phyloP scores from a whole-genome alignment of 2,888 invertebrate genomes.

The Drosophila birchii region DNA sequence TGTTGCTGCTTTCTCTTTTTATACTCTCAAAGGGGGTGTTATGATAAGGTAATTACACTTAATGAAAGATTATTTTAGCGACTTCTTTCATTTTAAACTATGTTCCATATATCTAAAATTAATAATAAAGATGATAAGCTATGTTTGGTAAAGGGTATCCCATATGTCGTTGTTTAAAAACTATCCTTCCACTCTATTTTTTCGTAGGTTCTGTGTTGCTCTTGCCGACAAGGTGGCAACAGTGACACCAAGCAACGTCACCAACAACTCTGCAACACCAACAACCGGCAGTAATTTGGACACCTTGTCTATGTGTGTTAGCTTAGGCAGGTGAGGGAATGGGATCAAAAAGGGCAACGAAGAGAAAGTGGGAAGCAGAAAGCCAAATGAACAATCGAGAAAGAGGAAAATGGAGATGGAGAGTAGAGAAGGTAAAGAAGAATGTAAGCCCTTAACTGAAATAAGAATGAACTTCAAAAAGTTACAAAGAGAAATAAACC shows the following conservation, averaged over 20 bases:
- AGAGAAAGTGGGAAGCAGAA: background rate
- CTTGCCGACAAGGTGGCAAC: slow-evolving; percentile 70
- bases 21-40: background rate
- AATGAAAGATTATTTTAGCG: no score
- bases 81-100: no score
- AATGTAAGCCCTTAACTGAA: background rate
- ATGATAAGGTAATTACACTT: no score
- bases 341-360: background rate
- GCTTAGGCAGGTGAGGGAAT: slow-evolving; percentile 44
- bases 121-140: no score
- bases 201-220: slow-evolving; percentile 33
- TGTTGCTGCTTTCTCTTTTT: slow-evolving; percentile 31
- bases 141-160: background rate
- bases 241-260: slow-evolving; percentile 62
- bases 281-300: slow-evolving; percentile 75
- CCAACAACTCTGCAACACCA: slow-evolving; percentile 35
- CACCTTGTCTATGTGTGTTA: slow-evolving; percentile 61
- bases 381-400: slow-evolving; percentile 20
- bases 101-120: no score
- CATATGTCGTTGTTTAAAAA: background rate
- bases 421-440: background rate
- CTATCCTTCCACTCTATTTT: background rate
- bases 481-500: background rate
- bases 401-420: background rate
- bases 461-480: background rate